Conservation (phyloP, 2,797 vertebrate genomes). For the Chloroceryle amazona region DNA sequence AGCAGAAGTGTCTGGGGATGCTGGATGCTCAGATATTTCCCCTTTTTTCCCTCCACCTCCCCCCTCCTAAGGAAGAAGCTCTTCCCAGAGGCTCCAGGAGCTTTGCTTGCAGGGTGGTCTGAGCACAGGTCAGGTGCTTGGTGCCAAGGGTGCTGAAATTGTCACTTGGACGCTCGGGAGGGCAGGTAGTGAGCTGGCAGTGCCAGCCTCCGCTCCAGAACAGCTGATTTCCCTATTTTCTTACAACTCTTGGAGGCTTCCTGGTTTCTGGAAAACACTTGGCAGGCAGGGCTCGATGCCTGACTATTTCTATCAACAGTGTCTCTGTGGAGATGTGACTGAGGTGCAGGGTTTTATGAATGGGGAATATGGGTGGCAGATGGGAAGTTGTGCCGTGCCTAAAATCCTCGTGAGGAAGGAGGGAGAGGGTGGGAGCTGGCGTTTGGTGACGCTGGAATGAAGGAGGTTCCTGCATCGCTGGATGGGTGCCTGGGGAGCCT, state of each 20-base stretch:
- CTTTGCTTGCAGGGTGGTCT: background rate
- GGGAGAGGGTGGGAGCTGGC: background rate
- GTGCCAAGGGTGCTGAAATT: accelerated
- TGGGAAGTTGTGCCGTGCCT: background rate
- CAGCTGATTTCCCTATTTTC: background rate
- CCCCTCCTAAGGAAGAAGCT: background rate
- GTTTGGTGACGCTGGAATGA: accelerated
- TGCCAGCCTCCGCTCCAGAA: background rate
- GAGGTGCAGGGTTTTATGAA: background rate
- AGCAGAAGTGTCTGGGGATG: background rate
- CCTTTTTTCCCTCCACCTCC: too few relatives aligned
- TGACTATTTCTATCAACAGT: accelerated
- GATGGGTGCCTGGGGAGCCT: background rate
- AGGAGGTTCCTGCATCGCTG: background rate
- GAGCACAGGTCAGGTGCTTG: accelerated
- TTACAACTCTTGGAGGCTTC: background rate
- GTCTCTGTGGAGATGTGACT: background rate
- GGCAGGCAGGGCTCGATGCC: background rate
- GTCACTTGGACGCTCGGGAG: accelerated
- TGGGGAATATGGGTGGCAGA: background rate
- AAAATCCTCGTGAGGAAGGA: background rate
- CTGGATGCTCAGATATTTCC: background rate
- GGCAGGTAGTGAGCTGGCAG: background rate
- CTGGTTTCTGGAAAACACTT: background rate
- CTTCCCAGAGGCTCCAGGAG: background rate